Percentiles rank a stretch among this genome's conserved stretches.
phyloP scores from a whole-genome alignment of 2,113 vertebrate genomes.

The Odobenus rosmarus region DNA sequence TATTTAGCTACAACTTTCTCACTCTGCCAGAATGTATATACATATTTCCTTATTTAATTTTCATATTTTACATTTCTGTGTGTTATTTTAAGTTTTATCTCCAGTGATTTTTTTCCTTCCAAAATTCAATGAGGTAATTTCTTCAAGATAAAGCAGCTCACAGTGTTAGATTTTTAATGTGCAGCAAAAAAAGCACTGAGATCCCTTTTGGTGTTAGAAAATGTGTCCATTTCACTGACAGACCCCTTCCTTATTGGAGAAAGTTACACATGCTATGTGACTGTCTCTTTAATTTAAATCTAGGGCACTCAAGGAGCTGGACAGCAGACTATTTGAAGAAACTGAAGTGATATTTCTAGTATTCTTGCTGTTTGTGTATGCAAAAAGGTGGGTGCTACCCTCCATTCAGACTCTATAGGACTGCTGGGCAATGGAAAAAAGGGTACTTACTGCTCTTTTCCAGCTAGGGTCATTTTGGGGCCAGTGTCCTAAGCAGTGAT shows the following conservation, averaged over 20 bases:
- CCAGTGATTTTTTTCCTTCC: slow-evolving; percentile 26
- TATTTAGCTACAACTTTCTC: slow-evolving; percentile 56
- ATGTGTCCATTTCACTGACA: slow-evolving; percentile 49
- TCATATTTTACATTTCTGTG: slow-evolving; percentile 32
- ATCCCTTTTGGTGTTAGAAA: slow-evolving; percentile 47
- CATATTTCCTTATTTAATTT: slow-evolving; percentile 50
- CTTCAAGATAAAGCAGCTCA: slow-evolving; percentile 30
- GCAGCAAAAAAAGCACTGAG: slow-evolving; percentile 25
- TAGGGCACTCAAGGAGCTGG: neutral
- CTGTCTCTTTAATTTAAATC: slow-evolving; percentile 46
- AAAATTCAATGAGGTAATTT: slow-evolving; percentile 46
- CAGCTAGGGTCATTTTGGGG: neutral
- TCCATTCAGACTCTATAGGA: neutral
- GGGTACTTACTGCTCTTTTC: neutral
- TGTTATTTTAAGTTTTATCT: slow-evolving; percentile 12
- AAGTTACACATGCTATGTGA: neutral
- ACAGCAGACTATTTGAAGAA: neutral
- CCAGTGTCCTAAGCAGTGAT: neutral
- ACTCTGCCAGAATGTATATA: slow-evolving; percentile 54
- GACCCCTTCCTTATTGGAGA: slow-evolving; percentile 30
- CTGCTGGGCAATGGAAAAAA: neutral
- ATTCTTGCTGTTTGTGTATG: neutral
- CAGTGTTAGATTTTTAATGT: neutral
- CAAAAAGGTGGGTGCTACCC: neutral
- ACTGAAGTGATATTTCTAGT: slow-evolving; percentile 18